phyloP scores from a whole-genome alignment of 2,797 vertebrate genomes.

The Coregonus suidteri region DNA sequence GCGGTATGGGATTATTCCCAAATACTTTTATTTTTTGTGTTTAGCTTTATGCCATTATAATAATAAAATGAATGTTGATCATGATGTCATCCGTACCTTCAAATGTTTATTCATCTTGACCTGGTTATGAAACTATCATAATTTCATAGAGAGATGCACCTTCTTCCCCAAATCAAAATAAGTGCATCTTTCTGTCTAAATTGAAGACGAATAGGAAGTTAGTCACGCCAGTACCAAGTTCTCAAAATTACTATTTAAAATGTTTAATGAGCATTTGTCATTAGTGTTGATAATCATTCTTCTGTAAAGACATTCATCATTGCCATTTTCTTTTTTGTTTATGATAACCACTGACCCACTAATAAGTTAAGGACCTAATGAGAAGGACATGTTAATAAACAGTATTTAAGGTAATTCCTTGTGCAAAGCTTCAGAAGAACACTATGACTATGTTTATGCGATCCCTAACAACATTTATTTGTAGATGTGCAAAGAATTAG shows the following conservation, averaged over 20 bases:
- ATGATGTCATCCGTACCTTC: slow-evolving; percentile 64
- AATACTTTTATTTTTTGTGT: slow-evolving; percentile 50
- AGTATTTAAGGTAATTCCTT: slow-evolving; percentile 65
- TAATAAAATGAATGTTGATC: slow-evolving; percentile 49
- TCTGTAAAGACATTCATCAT: slow-evolving; percentile 52
- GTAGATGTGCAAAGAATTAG: slow-evolving; percentile 17
- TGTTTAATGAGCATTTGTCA: slow-evolving; percentile 43
- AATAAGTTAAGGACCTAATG: slow-evolving; percentile 39
- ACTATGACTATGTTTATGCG: slow-evolving; percentile 54
- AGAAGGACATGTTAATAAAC: slow-evolving; percentile 34
- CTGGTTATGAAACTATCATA: slow-evolving; percentile 43
- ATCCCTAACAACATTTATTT: slow-evolving; percentile 1
- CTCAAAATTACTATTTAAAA: slow-evolving; percentile 17
- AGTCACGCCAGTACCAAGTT: slow-evolving; percentile 42
- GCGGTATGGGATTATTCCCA: slow-evolving; percentile 64
- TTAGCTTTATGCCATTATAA: slow-evolving; percentile 64
- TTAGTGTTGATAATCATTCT: slow-evolving; percentile 44
- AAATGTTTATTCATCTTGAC: slow-evolving; percentile 38
- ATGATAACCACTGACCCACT: slow-evolving; percentile 56
- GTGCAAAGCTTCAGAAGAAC: slow-evolving; percentile 67
- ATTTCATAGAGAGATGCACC: neutral
- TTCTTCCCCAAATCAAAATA: neutral
- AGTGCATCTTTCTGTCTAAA: slow-evolving; percentile 9
- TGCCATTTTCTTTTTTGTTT: slow-evolving; percentile 44
- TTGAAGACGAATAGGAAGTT: slow-evolving; percentile 26